These are phyloP conservation scores for Tribolium freemani DNA, from an alignment of 2,888 invertebrate genomes.

Conservation along the genomic window DNA sequence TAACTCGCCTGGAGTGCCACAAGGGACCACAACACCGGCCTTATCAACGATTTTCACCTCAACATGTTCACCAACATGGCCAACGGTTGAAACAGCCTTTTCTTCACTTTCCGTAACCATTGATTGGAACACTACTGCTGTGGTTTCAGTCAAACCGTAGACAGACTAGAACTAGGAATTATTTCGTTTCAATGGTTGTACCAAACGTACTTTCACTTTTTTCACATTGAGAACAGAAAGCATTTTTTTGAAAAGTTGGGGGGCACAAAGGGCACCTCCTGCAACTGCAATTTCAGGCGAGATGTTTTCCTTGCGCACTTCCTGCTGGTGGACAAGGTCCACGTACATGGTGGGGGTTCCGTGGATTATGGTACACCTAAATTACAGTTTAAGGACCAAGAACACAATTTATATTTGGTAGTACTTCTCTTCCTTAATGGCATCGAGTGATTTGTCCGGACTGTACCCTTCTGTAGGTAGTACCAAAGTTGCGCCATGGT, in stretches of 20 bases:
- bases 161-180: conserved; percentile 68
- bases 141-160: conserved; percentile 75
- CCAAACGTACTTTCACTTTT: conserved; percentile 69
- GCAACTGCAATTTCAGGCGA: conserved; percentile 73
- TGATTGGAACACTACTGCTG: conserved; percentile 72
- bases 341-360: conserved; percentile 92
- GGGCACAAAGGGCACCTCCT: conserved; percentile 82
- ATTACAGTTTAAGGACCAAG: conserved; percentile 34
- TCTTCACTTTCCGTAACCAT: conserved; percentile 67
- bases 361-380: conserved; percentile 78
- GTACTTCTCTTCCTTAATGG: conserved; percentile 78
- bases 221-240: conserved; percentile 68
- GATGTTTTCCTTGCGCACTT: conserved; percentile 67
- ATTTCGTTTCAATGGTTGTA: background rate
- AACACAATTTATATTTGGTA: background rate
- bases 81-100: conserved; percentile 70
- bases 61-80: conserved; percentile 71
- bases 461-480: conserved; percentile 75
- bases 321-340: conserved; percentile 75
- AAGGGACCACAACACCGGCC: conserved; percentile 76
- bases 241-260: conserved; percentile 72
- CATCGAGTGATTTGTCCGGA: conserved; percentile 74
- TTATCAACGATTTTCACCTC: conserved; percentile 79
- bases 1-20: conserved; percentile 82
- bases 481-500: conserved; percentile 75